Base-by-base conservation (phyloP, 2,797 vertebrate species). In the Sylvilagus floridanus region DNA sequence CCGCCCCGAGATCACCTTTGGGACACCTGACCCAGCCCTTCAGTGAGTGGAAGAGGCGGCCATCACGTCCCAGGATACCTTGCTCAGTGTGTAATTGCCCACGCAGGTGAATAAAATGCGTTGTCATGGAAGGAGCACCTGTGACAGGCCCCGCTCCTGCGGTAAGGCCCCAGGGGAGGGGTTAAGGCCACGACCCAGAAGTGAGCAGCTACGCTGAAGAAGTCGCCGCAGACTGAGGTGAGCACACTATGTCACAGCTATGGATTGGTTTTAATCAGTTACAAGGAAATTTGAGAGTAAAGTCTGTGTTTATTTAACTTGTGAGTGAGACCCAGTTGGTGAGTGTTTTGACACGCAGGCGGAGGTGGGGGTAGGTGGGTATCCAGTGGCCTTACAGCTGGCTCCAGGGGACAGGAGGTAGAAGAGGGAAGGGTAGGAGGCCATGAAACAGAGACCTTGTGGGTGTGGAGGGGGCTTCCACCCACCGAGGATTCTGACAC, bases 401-500 rank as follows among this genome's bases (percentile, higher is more conserved):
- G 0, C 21, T 52, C 21, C 42, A 79, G 62, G 0, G 3, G 52
- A 16, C 32, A 9, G 68, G 24, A 28, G 62, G 22, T 28, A 32
- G 54, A 50, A 14, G 62, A 28, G 0, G 9, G 73, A 50, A 9
- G 32, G n/a, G 71, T 47, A 26, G n/a, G 21, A 19, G 52, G 19
- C 5, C 7, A 28, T 24, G 78, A 73, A 13, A 47, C 2, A 10
- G 50, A 26, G 60, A 14, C 7, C 14, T 24, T 63, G 12, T 26
- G 42, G 22, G 22, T 47, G 19, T 2, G 32, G 54, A 82, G 19
- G 4, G 6, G 83, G 16, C 42, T 62, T 42, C 4, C 0, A 1
- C 5, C 7, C 0, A 0, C 1, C 60, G 0, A 1, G 42, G 42
- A 47, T 7, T 47, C 1, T 47, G 42, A 47, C 42, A 47, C 42